phyloP scores from a whole-genome alignment of 1,140 invertebrate species.

The Spodoptera litura region DNA sequence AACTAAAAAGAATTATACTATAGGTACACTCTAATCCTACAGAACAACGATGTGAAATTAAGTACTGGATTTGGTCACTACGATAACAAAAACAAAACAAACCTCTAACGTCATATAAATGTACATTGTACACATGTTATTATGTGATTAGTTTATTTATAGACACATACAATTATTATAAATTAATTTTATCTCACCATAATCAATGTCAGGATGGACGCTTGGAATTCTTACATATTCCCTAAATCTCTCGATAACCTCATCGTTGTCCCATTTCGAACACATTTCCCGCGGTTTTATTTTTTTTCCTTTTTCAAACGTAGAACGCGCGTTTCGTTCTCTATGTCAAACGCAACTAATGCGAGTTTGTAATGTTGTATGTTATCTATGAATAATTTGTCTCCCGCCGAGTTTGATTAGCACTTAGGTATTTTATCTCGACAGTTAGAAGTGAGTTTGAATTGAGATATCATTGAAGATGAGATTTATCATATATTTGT shows the following conservation, averaged over 20 bases:
- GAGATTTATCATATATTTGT: not conserved
- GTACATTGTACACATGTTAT: too few species aligned
- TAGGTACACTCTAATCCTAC: not conserved
- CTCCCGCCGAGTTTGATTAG: slow-evolving; percentile 8
- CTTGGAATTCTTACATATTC: slow-evolving; percentile 92
- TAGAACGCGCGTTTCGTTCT: not conserved
- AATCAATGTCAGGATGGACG: slow-evolving; percentile 93
- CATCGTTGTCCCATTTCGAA: slow-evolving; percentile 82
- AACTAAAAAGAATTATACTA: not conserved
- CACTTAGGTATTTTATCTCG: slow-evolving; percentile 3
- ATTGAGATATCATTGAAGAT: not conserved
- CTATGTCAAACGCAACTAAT: not conserved
- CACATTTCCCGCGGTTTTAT: slow-evolving; percentile 21
- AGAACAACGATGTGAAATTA: too few species aligned
- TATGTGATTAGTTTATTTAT: not conserved
- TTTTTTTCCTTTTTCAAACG: slow-evolving; percentile 4
- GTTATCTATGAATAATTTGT: slow-evolving; percentile 17
- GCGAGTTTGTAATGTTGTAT: not conserved
- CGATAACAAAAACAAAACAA: too few species aligned
- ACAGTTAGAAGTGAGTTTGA: not conserved
- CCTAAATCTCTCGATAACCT: slow-evolving; percentile 91
- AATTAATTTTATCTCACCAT: slow-evolving; percentile 87
- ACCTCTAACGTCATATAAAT: too few species aligned
- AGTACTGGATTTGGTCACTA: too few species aligned
- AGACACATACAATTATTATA: too few species aligned